These are phyloP conservation scores for Gasteruption jaculator DNA, from an alignment of 2,888 invertebrate species.

Conservation along the genomic window DNA sequence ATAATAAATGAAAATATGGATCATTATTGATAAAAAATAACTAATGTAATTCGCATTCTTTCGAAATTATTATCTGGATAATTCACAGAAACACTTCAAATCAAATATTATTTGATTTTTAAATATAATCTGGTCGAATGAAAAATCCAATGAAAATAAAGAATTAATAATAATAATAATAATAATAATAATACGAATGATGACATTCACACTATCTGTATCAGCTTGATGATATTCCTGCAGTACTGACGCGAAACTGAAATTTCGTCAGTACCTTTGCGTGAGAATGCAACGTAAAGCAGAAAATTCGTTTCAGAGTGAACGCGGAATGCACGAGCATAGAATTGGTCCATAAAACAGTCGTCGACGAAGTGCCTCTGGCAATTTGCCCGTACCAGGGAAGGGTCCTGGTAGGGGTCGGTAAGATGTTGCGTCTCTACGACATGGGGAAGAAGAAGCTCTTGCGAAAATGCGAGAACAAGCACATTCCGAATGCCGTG, in stretches of 20 bases:
- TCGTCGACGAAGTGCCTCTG: conserved; percentile 85
- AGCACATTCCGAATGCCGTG: conserved; percentile 94
- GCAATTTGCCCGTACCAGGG: conserved; percentile 91
- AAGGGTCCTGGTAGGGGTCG: conserved; percentile 86
- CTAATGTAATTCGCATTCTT: no score
- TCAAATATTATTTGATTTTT: conserved; percentile 1
- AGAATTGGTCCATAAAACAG: conserved; percentile 91
- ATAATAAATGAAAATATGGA: no score
- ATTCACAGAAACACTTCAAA: no score
- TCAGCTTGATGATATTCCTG: conserved; percentile 45
- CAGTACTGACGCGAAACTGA: conserved; percentile 43
- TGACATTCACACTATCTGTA: conserved; percentile 42
- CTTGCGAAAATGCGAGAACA: conserved; percentile 96
- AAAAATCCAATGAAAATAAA: no score
- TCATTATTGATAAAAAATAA: no score
- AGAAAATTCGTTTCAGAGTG: conserved; percentile 51
- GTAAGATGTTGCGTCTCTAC: conserved; percentile 86
- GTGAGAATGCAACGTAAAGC: no score
- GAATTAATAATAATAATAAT: no score
- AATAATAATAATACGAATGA: conserved; percentile 31
- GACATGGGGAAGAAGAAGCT: conserved; percentile 96
- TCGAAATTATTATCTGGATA: no score
- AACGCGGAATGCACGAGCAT: conserved; percentile 76
- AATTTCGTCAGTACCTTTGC: background rate
- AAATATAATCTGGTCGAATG: no score